Percentiles rank a stretch among this genome's conserved stretches.
Evolutionary conservation across 2,888 invertebrate species (phyloP).

Genomic region (Exocentrus adspersus): DNA sequence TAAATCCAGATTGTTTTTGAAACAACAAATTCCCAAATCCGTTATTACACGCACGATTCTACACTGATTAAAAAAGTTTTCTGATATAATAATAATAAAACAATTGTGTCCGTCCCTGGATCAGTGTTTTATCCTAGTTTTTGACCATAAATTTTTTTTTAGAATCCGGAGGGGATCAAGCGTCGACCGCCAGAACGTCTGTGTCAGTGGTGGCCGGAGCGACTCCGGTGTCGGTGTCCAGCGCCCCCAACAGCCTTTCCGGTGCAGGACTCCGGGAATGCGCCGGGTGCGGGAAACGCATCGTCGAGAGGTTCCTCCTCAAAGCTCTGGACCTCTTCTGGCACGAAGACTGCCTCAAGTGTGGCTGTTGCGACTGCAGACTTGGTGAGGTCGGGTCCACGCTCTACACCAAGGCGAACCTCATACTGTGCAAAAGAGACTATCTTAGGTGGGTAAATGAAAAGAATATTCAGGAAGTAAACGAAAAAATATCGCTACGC

Average conservation of each 20-base stretch:
- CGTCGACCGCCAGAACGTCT: slow-evolving; percentile 57
- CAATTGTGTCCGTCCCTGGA: too few relatives aligned
- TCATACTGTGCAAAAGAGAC: slow-evolving; percentile 90
- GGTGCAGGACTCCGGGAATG: slow-evolving; percentile 72
- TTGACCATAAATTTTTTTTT: too few relatives aligned
- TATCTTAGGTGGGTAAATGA: slow-evolving; percentile 78
- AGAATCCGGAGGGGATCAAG: slow-evolving; percentile 62
- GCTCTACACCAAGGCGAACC: slow-evolving; percentile 89
- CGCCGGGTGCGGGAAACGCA: slow-evolving; percentile 86
- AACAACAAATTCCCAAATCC: too few relatives aligned
- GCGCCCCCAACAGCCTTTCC: slow-evolving; percentile 52
- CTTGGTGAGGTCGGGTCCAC: slow-evolving; percentile 94
- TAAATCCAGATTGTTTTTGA: too few relatives aligned
- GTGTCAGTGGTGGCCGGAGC: slow-evolving; percentile 53
- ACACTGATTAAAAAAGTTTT: too few relatives aligned
- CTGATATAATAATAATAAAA: too few relatives aligned
- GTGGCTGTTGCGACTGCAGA: slow-evolving; percentile 91
- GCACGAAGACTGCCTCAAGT: slow-evolving; percentile 95
- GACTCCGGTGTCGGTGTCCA: slow-evolving; percentile 54
- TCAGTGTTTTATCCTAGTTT: too few relatives aligned
- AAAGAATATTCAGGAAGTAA: background rate
- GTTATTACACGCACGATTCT: too few relatives aligned
- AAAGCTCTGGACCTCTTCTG: slow-evolving; percentile 90
- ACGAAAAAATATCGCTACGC: too few relatives aligned
- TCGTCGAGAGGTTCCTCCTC: slow-evolving; percentile 80